Evolutionary conservation across 2,888 invertebrate species (phyloP).

Genomic region (Agrotis puta): DNA sequence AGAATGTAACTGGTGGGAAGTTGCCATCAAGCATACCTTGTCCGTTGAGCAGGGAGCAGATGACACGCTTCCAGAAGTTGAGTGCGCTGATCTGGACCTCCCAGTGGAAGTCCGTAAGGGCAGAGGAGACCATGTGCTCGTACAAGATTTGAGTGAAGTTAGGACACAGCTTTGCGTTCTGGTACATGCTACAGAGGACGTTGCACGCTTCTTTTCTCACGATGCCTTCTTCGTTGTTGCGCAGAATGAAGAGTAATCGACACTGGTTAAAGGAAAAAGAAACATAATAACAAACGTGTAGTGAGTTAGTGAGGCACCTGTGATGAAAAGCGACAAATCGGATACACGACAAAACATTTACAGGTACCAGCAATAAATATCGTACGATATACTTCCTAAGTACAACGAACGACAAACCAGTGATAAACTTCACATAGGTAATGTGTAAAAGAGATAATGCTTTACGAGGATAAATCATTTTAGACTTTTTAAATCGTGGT

Average conservation of each 20-base stretch:
- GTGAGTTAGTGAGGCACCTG: too few relatives aligned
- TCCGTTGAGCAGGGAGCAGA: conserved; percentile 92
- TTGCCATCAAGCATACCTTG: conserved; percentile 96
- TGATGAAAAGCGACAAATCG: neutral
- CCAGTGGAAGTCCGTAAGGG: conserved; percentile 95
- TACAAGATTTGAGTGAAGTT: conserved; percentile 90
- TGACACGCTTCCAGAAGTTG: conserved; percentile 93
- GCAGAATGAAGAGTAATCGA: conserved; percentile 90
- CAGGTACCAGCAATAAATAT: too few relatives aligned
- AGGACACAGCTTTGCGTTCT: conserved; percentile 91
- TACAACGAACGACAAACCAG: too few relatives aligned
- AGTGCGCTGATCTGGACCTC: conserved; percentile 94
- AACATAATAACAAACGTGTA: conserved; percentile 3
- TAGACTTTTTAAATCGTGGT: too few relatives aligned
- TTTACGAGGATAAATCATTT: too few relatives aligned
- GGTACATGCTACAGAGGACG: conserved; percentile 92
- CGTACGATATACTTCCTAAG: too few relatives aligned
- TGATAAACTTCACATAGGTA: too few relatives aligned
- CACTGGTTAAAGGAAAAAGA: conserved; percentile 77
- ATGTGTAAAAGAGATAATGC: too few relatives aligned
- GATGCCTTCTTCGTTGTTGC: conserved; percentile 94
- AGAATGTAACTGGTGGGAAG: conserved; percentile 95
- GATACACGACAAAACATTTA: neutral
- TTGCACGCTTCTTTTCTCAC: conserved; percentile 94
- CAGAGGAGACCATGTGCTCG: conserved; percentile 92